Percentiles rank a stretch among this genome's conserved stretches.
phyloP scores from a whole-genome alignment of 2,888 invertebrate genomes.

The Parthenolecanium corni region DNA sequence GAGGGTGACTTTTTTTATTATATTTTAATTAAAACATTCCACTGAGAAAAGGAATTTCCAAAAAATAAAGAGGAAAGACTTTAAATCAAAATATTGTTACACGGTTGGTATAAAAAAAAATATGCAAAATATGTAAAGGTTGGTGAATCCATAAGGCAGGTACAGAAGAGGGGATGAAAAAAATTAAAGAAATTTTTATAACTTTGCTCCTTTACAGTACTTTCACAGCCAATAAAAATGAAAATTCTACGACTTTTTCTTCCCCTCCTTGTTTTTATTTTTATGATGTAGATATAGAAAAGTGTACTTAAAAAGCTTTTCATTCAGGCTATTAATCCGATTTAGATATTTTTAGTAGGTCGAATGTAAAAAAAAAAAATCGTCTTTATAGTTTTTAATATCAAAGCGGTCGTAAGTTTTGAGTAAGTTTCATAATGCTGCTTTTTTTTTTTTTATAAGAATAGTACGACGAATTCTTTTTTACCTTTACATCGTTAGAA shows the following conservation, averaged over 20 bases:
- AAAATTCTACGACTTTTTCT: neutral
- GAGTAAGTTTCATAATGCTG: neutral
- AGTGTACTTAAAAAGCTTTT: conserved; percentile 10
- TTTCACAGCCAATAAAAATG: neutral
- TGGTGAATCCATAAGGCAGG: neutral
- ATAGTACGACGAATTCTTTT: neutral
- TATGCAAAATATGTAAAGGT: neutral
- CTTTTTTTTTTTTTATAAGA: neutral
- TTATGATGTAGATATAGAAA: conserved; percentile 9
- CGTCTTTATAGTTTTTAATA: conserved; percentile 27
- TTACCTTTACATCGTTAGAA: neutral
- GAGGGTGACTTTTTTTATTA: no score
- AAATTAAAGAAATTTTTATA: neutral
- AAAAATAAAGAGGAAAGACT: neutral
- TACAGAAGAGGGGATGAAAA: no score
- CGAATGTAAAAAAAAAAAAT: conserved; percentile 18
- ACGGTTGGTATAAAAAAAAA: neutral
- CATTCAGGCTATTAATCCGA: conserved; percentile 16
- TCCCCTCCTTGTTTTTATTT: neutral
- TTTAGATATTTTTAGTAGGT: conserved; percentile 23
- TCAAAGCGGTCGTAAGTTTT: neutral
- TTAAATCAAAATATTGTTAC: neutral
- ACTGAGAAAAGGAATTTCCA: no score
- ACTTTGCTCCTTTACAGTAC: neutral
- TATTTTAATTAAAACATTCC: no score